Base-by-base conservation (phyloP, 2,797 vertebrate species). In the Coendou prehensilis region DNA sequence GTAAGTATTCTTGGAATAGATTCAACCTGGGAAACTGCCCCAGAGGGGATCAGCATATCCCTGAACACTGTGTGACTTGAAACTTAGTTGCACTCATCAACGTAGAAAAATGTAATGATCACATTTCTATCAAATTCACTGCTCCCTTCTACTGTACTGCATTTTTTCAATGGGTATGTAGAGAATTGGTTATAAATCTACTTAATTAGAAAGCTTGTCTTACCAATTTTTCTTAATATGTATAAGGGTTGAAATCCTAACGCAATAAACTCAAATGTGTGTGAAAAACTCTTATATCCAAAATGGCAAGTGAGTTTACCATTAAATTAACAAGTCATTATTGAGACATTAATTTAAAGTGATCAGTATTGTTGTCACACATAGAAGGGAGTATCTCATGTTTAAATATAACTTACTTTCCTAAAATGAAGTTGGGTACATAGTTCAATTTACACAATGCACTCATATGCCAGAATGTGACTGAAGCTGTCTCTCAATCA, bases 341-440 rank as follows among this genome's bases (percentile, higher is more conserved):
- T 14, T 89, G 22, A 95, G 67, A 63, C 1, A 64, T 47, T 87
- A 56, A 83, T 64, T 63, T 73, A 41, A 96, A 95, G 23, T 82
- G 28, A 87, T 52, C 64, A 45, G 33, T 75, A 69, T 13, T 52
- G 28, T 47, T 76, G 20, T 84, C 63, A 78, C 2, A 47, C 50
- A 54, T 11, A 30, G 63, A 17, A 63, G 6, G 50, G 87, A 76
- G 5, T 41, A 50, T 52, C 15, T 5, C 33, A 83, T 18, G 17
- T 45, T 76, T 50, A 86, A 83, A 5, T 85, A 52, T 41, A 79
- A 26, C 18, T 93, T 71, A 22, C 93, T 97, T 94, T 9, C 18
- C 56, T 95, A 75, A 96, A 87, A 17, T 0, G 5, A 78, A 52
- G 76, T 80, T 78, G 63, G 56, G 17, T 63, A 59, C 22, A n/a